Evolutionary conservation across 2,113 vertebrate genomes (phyloP).

Genomic region (Pseudopipra pipra): DNA sequence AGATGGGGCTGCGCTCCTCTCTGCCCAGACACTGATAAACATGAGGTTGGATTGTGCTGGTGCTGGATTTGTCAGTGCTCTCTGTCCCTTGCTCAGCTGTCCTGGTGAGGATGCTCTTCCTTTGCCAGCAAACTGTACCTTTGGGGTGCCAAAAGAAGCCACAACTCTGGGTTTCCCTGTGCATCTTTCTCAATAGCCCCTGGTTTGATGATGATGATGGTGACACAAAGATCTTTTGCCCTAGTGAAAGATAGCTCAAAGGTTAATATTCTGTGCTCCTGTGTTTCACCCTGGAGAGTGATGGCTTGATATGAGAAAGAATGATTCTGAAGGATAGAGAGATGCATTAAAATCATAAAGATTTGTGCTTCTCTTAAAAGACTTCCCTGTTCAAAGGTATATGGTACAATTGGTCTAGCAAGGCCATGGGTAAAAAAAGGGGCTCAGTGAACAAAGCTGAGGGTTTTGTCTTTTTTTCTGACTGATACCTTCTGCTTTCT

Average conservation of each 20-base stretch:
- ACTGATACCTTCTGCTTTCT: not conserved
- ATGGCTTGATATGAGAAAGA: not conserved
- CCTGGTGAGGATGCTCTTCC: not conserved
- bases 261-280: not conserved
- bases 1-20: not conserved
- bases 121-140: not conserved
- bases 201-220: not conserved
- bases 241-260: not conserved
- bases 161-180: not conserved
- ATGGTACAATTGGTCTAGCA: not conserved
- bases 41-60: rapidly evolving
- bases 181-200: not conserved
- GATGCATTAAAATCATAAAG: not conserved
- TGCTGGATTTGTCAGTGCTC: not conserved
- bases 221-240: not conserved
- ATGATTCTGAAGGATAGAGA: not conserved
- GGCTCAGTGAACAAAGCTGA: not conserved
- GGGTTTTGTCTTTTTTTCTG: not conserved
- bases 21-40: rapidly evolving
- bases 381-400: not conserved
- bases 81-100: not conserved
- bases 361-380: not conserved
- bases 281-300: not conserved
- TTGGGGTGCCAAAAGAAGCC: not conserved
- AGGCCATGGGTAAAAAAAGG: not conserved